phyloP scores from a whole-genome alignment of 2,888 invertebrate species.

The Zaprionus lineosus region DNA sequence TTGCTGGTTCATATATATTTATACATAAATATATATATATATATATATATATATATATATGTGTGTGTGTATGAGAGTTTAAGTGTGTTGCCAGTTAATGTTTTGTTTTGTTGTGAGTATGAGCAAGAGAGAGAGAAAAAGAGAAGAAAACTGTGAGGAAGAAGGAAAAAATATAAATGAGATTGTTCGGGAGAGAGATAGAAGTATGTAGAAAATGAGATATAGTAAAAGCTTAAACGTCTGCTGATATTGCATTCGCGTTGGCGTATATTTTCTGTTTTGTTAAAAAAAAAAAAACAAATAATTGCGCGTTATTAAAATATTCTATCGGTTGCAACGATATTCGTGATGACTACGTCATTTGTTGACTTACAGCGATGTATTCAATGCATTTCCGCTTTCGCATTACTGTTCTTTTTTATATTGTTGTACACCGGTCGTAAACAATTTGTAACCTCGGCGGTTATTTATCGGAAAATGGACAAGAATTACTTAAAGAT shows the following conservation, averaged over 20 bases:
- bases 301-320: constrained; percentile 52
- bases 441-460: constrained; percentile 37
- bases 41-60: constrained; percentile 5
- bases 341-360: constrained; percentile 20
- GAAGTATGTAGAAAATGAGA: constrained; percentile 13
- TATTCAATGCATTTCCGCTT: constrained; percentile 25
- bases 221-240: constrained; percentile 21
- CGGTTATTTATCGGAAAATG: constrained; percentile 13
- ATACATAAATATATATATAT: constrained; percentile 2
- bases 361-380: constrained; percentile 24
- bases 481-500: no score
- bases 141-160: constrained; percentile 11
- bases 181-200: no score
- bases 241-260: constrained; percentile 26
- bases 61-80: constrained; percentile 15
- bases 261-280: constrained; percentile 44
- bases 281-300: constrained; percentile 36
- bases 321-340: constrained; percentile 32
- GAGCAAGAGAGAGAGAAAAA: constrained; percentile 26
- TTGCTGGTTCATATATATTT: constrained; percentile 9
- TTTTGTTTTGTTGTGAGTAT: constrained; percentile 73
- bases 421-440: constrained; percentile 3
- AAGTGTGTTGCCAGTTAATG: constrained; percentile 58
- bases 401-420: constrained; percentile 33
- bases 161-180: no score